phyloP scores from a whole-genome alignment of 2,113 vertebrate species.

The Myotis lucifugus region DNA sequence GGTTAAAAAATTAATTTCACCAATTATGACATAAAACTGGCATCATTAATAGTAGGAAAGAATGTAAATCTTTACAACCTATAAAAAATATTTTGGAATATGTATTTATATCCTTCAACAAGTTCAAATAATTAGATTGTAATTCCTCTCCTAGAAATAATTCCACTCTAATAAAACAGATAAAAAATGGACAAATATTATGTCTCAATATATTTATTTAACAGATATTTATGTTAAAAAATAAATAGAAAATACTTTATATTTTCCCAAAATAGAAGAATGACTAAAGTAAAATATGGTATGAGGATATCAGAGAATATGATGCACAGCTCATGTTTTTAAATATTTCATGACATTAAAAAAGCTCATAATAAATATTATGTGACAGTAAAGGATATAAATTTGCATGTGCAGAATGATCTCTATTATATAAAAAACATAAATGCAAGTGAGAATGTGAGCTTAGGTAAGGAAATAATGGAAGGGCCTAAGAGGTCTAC shows the following conservation, averaged over 20 bases:
- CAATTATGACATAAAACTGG: not conserved
- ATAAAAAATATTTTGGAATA: not conserved
- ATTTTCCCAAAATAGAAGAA: not conserved
- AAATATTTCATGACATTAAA: not conserved
- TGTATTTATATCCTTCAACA: not conserved
- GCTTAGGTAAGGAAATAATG: not conserved
- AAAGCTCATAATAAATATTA: not conserved
- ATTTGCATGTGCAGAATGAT: not conserved
- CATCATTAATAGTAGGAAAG: not conserved
- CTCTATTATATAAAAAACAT: not conserved
- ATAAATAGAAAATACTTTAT: not conserved
- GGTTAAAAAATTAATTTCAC: not conserved
- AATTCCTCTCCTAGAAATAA: not conserved
- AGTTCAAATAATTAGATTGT: not conserved
- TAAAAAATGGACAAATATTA: not conserved
- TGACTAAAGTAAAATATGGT: constrained; percentile 6
- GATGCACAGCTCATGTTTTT: not conserved
- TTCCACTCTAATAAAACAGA: not conserved
- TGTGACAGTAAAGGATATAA: not conserved
- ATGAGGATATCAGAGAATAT: not conserved
- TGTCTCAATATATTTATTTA: not conserved
- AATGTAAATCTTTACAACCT: not conserved
- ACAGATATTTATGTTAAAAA: not conserved
- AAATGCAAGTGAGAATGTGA: not conserved
- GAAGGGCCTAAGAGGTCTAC: not conserved